phyloP scores from a whole-genome alignment of 2,113 vertebrate species.

The Oreochromis tanganicae region DNA sequence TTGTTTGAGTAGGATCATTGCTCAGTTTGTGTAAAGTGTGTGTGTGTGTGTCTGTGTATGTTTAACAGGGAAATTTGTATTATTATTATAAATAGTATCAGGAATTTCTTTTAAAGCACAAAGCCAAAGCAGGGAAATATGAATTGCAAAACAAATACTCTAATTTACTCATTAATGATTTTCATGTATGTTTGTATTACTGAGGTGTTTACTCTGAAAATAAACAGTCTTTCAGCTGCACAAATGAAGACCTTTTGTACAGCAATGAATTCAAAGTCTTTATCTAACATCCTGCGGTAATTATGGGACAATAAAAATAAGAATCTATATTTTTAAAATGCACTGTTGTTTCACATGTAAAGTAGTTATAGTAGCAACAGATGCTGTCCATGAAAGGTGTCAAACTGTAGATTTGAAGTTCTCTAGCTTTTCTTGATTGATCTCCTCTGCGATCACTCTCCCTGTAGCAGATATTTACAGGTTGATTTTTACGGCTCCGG shows the following conservation, averaged over 20 bases:
- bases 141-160: neutral
- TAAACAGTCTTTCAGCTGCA: neutral
- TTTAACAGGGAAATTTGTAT: neutral
- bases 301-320: neutral
- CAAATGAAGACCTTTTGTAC: neutral
- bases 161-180: neutral
- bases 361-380: neutral
- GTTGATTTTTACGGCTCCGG: neutral
- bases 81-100: neutral
- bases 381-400: neutral
- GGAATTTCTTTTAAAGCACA: neutral
- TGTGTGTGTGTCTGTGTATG: neutral
- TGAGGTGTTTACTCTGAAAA: neutral
- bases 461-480: neutral
- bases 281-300: neutral
- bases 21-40: neutral
- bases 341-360: neutral
- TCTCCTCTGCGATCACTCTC: neutral
- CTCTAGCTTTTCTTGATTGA: neutral
- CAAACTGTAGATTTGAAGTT: neutral
- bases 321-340: neutral
- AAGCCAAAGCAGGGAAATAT: neutral
- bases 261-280: neutral
- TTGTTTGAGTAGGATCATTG: neutral
- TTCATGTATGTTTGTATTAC: neutral